Conservation (phyloP, 2,113 vertebrate genomes). For the Pterocles orientalis region DNA sequence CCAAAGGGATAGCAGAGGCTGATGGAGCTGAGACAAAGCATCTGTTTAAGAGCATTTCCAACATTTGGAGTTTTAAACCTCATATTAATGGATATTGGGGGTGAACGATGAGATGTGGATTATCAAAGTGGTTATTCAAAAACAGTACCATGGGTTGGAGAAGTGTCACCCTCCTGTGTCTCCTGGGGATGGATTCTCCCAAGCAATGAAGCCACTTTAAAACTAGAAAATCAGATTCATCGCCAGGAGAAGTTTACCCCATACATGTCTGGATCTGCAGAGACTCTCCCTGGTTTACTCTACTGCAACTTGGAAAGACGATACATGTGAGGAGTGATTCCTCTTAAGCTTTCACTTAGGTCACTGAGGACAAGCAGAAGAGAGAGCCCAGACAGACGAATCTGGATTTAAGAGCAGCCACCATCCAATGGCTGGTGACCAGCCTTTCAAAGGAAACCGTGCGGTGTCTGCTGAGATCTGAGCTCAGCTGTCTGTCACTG, state of each 20-base stretch:
- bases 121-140: background rate
- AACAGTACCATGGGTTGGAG: background rate
- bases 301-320: background rate
- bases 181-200: background rate
- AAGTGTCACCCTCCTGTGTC: background rate
- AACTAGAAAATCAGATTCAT: background rate
- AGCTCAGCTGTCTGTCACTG: background rate
- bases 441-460: background rate
- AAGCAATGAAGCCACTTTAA: background rate
- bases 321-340: background rate
- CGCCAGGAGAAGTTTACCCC: background rate
- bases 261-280: background rate
- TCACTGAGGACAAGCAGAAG: background rate
- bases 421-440: background rate
- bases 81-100: background rate
- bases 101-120: background rate
- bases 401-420: background rate
- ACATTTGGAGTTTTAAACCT: background rate
- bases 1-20: background rate
- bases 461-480: background rate
- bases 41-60: background rate
- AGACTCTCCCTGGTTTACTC: background rate
- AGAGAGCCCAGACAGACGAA: background rate
- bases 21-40: background rate
- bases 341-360: background rate